These are phyloP conservation scores for Eupithecia dodoneata DNA, from an alignment of 2,888 invertebrate genomes.

Conservation along the genomic window DNA sequence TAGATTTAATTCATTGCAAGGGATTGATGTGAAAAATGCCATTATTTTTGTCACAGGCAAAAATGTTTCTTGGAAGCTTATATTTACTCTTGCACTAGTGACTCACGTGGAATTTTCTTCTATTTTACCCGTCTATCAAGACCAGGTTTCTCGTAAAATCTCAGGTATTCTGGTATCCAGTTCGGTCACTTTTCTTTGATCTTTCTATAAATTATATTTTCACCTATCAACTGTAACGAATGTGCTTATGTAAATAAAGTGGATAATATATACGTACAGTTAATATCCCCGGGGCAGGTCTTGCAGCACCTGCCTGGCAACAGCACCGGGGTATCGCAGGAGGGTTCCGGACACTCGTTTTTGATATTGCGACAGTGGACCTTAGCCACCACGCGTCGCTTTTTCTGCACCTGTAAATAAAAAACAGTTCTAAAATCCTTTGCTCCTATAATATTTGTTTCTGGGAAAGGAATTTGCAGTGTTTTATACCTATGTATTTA, in stretches of 20 bases:
- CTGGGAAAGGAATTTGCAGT: neutral
- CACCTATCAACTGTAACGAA: constrained; percentile 27
- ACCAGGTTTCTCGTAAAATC: constrained; percentile 25
- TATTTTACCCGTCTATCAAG: constrained; percentile 23
- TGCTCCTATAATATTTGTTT: neutral
- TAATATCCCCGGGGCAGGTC: constrained; percentile 91
- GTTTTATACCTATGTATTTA: neutral
- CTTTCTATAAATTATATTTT: constrained; percentile 33
- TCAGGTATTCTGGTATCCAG: constrained; percentile 23
- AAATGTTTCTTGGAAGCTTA: neutral
- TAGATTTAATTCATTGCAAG: constrained; percentile 13
- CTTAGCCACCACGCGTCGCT: constrained; percentile 93
- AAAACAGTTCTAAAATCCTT: constrained; percentile 9
- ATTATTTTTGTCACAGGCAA: neutral
- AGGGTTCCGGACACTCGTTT: constrained; percentile 94
- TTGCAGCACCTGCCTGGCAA: constrained; percentile 96
- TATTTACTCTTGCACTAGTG: constrained; percentile 18
- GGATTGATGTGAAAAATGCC: constrained; percentile 8
- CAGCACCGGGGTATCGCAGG: constrained; percentile 93
- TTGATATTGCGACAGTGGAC: constrained; percentile 96
- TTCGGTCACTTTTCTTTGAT: constrained; percentile 37
- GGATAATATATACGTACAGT: constrained; percentile 83
- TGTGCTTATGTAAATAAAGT: constrained; percentile 32
- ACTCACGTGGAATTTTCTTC: constrained; percentile 17
- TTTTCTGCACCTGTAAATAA: constrained; percentile 90